Conservation (phyloP, 37 sponge, comb jelly and placozoan genomes). For the Halisarca cf. caerulea region DNA sequence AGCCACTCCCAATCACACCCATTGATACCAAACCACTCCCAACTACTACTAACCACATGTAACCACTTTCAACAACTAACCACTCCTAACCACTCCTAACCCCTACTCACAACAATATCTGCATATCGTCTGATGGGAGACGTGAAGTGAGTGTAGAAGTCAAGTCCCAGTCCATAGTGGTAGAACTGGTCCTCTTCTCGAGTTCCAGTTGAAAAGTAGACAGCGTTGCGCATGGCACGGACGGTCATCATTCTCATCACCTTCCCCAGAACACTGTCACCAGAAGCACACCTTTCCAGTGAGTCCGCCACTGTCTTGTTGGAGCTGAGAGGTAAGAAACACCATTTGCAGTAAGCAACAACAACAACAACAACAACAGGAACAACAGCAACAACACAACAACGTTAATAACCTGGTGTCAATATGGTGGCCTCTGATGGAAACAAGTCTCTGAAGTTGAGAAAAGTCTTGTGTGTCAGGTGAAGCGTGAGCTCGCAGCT, state of each 20-base stretch:
- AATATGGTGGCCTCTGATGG: conserved; percentile 28
- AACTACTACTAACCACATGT: neutral
- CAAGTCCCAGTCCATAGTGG: conserved; percentile 80
- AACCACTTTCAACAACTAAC: neutral
- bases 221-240: conserved; percentile 64
- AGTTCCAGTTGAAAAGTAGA: conserved; percentile 62
- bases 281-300: conserved; percentile 49
- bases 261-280: conserved; percentile 54
- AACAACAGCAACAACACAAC: too few relatives aligned
- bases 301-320: conserved; percentile 65
- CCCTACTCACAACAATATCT: conserved; percentile 64
- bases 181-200: conserved; percentile 33
- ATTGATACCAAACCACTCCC: neutral
- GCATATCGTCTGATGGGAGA: conserved; percentile 89
- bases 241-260: conserved; percentile 64
- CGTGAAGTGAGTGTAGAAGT: conserved; percentile 84
- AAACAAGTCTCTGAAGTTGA: conserved; percentile 36
- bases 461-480: conserved; percentile 19
- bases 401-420: conserved; percentile 24
- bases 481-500: conserved; percentile 53
- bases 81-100: neutral
- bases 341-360: too few relatives aligned
- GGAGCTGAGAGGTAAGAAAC: conserved; percentile 3
- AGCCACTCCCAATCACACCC: neutral
- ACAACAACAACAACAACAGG: too few relatives aligned